Conservation (phyloP, 2,113 vertebrate genomes). For the Pycnonotus jocosus region DNA sequence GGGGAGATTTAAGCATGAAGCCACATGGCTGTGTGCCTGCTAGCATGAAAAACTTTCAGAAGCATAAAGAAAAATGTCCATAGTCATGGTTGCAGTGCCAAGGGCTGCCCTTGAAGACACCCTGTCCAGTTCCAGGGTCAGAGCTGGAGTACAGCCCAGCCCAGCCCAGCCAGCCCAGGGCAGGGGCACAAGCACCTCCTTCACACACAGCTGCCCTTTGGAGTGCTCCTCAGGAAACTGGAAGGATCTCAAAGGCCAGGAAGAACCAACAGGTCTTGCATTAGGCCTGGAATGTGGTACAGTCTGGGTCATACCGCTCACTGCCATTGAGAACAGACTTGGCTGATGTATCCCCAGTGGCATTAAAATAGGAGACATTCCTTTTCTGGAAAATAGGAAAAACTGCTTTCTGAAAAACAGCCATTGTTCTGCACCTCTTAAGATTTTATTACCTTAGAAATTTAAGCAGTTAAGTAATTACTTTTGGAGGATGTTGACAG, state of each 20-base stretch:
- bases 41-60: background rate
- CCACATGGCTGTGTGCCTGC: background rate
- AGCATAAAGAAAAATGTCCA: background rate
- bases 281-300: background rate
- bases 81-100: fast-evolving
- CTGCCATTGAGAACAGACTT: background rate
- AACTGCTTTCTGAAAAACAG: background rate
- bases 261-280: background rate
- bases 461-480: background rate
- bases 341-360: background rate
- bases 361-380: background rate
- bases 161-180: background rate
- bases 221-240: background rate
- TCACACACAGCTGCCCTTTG: fast-evolving
- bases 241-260: background rate
- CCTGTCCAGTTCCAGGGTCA: background rate
- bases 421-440: background rate
- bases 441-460: background rate
- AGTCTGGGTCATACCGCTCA: fast-evolving
- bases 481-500: background rate
- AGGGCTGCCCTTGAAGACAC: background rate
- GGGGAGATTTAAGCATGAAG: background rate
- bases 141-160: background rate
- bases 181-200: background rate
- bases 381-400: background rate